Conservation (phyloP, 2,797 vertebrate species). For the Pogonophryne albipinna region DNA sequence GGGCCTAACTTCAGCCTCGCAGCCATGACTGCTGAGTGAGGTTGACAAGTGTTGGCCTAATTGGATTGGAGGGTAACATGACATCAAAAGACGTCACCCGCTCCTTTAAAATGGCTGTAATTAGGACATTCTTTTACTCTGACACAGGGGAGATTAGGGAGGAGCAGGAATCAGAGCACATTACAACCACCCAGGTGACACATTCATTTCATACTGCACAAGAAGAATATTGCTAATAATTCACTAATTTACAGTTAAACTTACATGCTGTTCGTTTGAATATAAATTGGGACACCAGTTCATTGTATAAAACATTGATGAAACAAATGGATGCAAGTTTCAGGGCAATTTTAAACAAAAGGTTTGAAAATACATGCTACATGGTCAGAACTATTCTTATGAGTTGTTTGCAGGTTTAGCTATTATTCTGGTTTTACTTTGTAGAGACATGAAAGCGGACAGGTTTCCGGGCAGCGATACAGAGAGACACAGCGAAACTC, state of each 20-base stretch:
- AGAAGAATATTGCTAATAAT: background rate
- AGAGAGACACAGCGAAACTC: too few species aligned
- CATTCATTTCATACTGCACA: slow-evolving; percentile 19
- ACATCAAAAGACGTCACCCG: slow-evolving; percentile 91
- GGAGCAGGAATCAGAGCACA: slow-evolving; percentile 62
- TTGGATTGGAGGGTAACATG: slow-evolving; percentile 87
- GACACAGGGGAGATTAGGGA: slow-evolving; percentile 78
- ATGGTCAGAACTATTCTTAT: too few species aligned
- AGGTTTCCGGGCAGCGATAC: too few species aligned
- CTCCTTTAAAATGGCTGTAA: slow-evolving; percentile 90
- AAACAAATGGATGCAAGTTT: background rate
- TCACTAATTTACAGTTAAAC: background rate
- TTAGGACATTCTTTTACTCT: slow-evolving; percentile 83
- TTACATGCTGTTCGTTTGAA: background rate
- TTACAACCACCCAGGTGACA: slow-evolving; percentile 54
- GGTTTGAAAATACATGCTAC: background rate
- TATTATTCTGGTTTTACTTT: too few species aligned
- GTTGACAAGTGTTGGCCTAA: slow-evolving; percentile 87
- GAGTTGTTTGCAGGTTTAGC: too few species aligned
- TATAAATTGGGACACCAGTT: background rate
- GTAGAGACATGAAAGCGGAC: too few species aligned
- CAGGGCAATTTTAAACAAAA: background rate
- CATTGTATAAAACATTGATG: background rate
- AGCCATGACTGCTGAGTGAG: slow-evolving; percentile 66
- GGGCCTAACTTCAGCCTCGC: slow-evolving; percentile 33